Base-by-base conservation (phyloP, 2,888 invertebrate species). In the Biston betularia region DNA sequence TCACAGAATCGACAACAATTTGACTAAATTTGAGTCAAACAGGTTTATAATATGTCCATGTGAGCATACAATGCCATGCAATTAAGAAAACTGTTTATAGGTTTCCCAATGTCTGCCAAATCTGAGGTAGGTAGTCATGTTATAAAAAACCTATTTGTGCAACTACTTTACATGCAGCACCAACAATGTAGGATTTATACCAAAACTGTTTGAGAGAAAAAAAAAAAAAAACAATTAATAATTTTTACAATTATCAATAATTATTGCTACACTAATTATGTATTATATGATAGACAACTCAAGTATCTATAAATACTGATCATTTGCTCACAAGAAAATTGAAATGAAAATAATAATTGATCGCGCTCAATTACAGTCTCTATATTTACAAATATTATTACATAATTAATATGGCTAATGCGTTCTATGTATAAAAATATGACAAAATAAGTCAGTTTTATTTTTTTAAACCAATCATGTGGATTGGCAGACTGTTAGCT, bases 121-220 rank as follows among this genome's bases (percentile, higher is more conserved):
- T 86, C 79, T 91, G 92, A 92, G 92, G 92, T 92, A 92, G 92
- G 92, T 92, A 92, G 92, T 85, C 79, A 74, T 80, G 86, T 88
- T 85, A 82, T 82, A 76, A 75, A 74, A 80, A 76, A 82, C 77
- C 71, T 81, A 80, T 84, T 84, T 85, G 85, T 86, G 88, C 83
- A 81, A 78, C 71, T 66, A 65, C 73, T 72, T 68, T 35, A 69
- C 77, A 75, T 75, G 69, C 79, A 87, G 85, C 86, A 87, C 85
- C 86, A 86, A 80, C 76, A 68, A 65, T 62, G 54, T 64, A 73
- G 71, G 70, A 38, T 15, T 12, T 50, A 53, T 38, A 14, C 14
- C 38, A 38, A 52, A 53, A 38, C 38, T 38, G 38, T 49, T 15
- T 24, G 24, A 24, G 24, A 24, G 3, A 24, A 24, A 24, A 24